A percentile compares a stretch with the other conserved stretches of the same genome.
Conservation (phyloP, 2,113 vertebrate genomes). For the Ptychochromis oligacanthus region DNA sequence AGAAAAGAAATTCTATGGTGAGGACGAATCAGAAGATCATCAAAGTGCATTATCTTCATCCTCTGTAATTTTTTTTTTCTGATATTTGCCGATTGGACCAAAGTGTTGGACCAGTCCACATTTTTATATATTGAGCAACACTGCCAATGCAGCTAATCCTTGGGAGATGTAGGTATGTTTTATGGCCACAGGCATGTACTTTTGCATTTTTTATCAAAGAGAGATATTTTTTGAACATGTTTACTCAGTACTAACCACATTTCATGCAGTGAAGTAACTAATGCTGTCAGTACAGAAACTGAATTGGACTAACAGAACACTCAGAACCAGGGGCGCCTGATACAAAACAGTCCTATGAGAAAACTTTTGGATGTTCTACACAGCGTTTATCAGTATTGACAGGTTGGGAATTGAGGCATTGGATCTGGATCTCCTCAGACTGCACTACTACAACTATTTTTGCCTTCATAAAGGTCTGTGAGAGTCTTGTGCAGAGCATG, state of each 20-base stretch:
- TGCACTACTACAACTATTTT: background rate
- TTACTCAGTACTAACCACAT: background rate
- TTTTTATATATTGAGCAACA: background rate
- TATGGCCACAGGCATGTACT: background rate
- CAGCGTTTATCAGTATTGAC: background rate
- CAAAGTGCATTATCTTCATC: background rate
- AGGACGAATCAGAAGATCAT: background rate
- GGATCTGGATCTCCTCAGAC: background rate
- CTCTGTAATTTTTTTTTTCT: background rate
- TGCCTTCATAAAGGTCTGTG: background rate
- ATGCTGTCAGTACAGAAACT: background rate
- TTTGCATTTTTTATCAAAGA: background rate
- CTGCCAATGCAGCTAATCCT: background rate
- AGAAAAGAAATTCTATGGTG: background rate
- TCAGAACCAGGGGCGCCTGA: background rate
- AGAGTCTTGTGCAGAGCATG: background rate
- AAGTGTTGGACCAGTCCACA: background rate
- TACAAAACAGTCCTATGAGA: no score
- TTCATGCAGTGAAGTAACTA: background rate
- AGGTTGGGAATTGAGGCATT: background rate
- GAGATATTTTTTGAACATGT: background rate
- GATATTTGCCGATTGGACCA: background rate
- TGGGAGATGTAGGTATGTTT: background rate
- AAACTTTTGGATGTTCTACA: background rate
- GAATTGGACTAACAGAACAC: background rate